Conservation (phyloP, 2,797 vertebrate species). For the Nasua narica region DNA sequence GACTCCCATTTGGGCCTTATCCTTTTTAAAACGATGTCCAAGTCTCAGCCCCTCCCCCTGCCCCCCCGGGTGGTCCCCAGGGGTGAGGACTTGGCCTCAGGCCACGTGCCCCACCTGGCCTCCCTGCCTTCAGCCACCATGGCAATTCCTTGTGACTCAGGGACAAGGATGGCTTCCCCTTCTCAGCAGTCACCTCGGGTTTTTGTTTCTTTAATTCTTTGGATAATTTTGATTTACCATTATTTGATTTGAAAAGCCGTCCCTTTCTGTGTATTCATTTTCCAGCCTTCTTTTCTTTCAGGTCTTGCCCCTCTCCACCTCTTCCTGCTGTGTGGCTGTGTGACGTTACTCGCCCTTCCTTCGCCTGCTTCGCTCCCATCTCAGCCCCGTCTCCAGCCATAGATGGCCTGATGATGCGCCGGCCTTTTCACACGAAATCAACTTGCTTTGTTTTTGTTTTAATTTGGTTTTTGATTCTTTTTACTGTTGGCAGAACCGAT, state of each 20-base stretch:
- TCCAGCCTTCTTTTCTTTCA: constrained; percentile 92
- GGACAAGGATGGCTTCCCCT: not conserved
- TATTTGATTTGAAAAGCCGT: constrained; percentile 77
- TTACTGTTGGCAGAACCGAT: constrained; percentile 73
- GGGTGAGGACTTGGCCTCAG: not conserved
- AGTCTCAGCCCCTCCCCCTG: not conserved
- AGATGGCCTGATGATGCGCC: constrained; percentile 84
- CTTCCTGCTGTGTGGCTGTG: constrained; percentile 92
- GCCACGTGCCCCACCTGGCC: not conserved
- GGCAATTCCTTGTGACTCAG: not conserved
- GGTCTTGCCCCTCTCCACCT: constrained; percentile 94
- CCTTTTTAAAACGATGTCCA: not conserved
- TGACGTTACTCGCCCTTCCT: constrained; percentile 89
- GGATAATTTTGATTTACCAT: constrained; percentile 80
- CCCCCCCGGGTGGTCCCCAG: not conserved
- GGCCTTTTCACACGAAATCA: constrained; percentile 85
- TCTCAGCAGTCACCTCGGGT: constrained; percentile 67
- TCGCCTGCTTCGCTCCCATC: constrained; percentile 97
- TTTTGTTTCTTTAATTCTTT: constrained; percentile 68
- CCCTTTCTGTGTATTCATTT: constrained; percentile 87
- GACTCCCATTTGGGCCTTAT: not conserved
- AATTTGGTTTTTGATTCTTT: constrained; percentile 68
- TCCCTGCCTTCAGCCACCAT: not conserved
- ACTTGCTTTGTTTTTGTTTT: constrained; percentile 81
- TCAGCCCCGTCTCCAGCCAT: constrained; percentile 89